These are phyloP conservation scores for Probaryconus sp. DNA, from an alignment of 1,140 invertebrate species.

Conservation along the genomic window DNA sequence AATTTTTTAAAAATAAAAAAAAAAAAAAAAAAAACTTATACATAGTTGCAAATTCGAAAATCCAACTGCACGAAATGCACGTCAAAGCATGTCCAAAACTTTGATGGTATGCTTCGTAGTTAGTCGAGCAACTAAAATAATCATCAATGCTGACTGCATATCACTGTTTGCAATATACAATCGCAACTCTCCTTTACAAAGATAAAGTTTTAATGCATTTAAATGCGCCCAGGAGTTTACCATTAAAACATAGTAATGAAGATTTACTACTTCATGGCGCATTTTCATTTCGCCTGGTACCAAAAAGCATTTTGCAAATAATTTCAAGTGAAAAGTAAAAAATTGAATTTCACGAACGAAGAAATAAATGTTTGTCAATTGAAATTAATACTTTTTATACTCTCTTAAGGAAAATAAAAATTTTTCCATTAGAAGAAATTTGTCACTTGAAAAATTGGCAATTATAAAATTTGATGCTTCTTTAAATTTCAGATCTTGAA, in stretches of 20 bases:
- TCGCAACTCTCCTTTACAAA: conserved; percentile 23
- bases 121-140: conserved; percentile 37
- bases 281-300: background rate
- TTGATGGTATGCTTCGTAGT: conserved; percentile 52
- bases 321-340: no score
- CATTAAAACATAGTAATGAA: conserved; percentile 10
- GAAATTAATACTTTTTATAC: no score
- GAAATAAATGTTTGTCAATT: no score
- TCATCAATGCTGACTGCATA: conserved; percentile 45
- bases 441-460: no score
- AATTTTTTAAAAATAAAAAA: conserved; percentile 4
- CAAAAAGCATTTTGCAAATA: no score
- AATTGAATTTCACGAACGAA: no score
- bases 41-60: conserved; percentile 38
- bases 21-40: conserved; percentile 23
- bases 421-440: no score
- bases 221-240: conserved; percentile 26
- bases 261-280: conserved; percentile 2
- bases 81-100: conserved; percentile 54
- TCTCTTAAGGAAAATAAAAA: no score
- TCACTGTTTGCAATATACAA: conserved; percentile 38
- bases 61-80: conserved; percentile 47
- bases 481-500: no score
- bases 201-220: conserved; percentile 34
- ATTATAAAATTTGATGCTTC: no score